Evolutionary conservation across 2,113 vertebrate genomes (phyloP).

Genomic region (Rissa tridactyla): DNA sequence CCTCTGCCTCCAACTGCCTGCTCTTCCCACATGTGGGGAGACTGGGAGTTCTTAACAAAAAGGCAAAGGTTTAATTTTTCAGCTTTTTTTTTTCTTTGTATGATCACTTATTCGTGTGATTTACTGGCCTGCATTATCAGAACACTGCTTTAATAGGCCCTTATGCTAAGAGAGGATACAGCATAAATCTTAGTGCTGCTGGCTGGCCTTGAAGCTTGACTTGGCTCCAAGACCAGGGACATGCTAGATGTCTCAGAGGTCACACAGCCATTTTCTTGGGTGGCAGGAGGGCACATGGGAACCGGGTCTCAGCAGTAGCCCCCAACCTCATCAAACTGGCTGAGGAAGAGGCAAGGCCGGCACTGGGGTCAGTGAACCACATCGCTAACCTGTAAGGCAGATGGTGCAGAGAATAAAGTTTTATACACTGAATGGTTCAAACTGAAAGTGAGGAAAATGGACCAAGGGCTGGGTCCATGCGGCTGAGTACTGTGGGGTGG

Average conservation of each 20-base stretch:
- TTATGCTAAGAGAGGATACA: neutral
- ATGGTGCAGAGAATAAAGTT: fast-evolving
- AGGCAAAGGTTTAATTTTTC: neutral
- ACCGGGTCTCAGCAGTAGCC: neutral
- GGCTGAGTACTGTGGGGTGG: neutral
- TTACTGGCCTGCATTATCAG: neutral
- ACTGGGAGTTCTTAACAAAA: neutral
- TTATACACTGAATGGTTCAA: fast-evolving
- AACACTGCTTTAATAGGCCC: neutral
- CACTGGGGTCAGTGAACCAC: neutral
- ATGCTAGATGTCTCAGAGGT: neutral
- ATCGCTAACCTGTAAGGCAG: neutral
- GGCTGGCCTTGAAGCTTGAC: neutral
- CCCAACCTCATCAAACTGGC: neutral
- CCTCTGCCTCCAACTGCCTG: neutral
- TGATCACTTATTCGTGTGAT: neutral
- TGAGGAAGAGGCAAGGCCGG: neutral
- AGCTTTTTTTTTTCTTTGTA: neutral
- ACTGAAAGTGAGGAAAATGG: neutral
- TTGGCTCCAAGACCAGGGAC: neutral
- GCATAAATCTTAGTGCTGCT: neutral
- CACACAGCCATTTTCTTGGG: neutral
- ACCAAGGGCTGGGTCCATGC: fast-evolving
- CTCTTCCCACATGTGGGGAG: neutral
- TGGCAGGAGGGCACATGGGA: neutral